These are phyloP conservation scores for Corvus moneduloides DNA, from an alignment of 2,113 vertebrate species.

Conservation along the genomic window DNA sequence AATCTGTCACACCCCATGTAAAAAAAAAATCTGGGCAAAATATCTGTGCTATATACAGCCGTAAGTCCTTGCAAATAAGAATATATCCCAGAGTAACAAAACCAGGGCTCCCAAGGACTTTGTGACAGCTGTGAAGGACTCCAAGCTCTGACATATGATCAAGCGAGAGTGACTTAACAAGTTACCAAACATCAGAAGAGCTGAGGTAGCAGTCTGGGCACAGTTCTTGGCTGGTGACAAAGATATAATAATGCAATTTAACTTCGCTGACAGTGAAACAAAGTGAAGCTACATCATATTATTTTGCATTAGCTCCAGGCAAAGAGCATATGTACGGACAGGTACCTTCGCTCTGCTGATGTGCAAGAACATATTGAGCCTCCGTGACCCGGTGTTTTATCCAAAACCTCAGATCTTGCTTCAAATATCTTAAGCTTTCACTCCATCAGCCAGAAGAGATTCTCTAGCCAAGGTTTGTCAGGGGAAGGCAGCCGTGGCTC, in stretches of 20 bases:
- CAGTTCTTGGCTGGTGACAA: slow-evolving; percentile 8
- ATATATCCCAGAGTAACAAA: not conserved
- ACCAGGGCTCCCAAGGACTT: slow-evolving; percentile 17
- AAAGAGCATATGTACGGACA: slow-evolving; percentile 2
- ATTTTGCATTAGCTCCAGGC: slow-evolving; percentile 44
- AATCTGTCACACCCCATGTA: not conserved
- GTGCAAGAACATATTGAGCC: not conserved
- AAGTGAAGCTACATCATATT: slow-evolving; percentile 35
- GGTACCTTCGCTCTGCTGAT: not conserved
- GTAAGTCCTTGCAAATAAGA: not conserved
- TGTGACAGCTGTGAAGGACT: slow-evolving; percentile 39
- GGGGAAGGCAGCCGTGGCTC: not conserved
- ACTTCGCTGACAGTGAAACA: slow-evolving; percentile 54
- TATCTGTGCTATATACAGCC: not conserved
- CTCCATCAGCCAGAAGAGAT: not conserved
- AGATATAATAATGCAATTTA: slow-evolving; percentile 60
- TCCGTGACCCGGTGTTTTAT: not conserved
- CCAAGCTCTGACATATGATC: slow-evolving; percentile 11
- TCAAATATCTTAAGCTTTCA: not conserved
- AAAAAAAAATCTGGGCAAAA: not conserved
- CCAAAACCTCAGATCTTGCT: not conserved
- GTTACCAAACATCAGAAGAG: slow-evolving; percentile 39
- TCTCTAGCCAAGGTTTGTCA: not conserved
- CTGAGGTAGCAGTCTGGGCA: slow-evolving; percentile 53
- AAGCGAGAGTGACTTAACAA: slow-evolving; percentile 1